Evolutionary conservation across 2,888 invertebrate genomes (phyloP), one percentile per base, ranked within the genome.

Genomic region (Trissonchulus latispiculum): DNA sequence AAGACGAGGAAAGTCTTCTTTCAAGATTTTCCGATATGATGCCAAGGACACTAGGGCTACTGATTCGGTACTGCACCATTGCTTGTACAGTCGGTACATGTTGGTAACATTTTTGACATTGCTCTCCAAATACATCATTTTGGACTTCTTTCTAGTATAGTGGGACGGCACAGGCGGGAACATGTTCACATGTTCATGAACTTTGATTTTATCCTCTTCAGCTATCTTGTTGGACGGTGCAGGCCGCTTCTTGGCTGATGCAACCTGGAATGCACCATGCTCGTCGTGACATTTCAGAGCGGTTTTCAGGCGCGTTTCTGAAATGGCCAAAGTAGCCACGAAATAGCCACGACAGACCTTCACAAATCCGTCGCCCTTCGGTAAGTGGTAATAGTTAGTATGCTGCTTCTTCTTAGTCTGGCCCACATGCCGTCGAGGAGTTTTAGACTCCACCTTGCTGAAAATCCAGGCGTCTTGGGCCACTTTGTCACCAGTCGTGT

Each of bases 1-100:
- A 8, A 68, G 70, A 15, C 70, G 28, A 8, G 15, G 69, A 35
- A 23, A 70, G 32, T 72, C 35, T 18, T 36, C n/a, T 23, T 48
- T 33, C 32, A 72, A 69, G 3, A 70, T 31, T 23, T n/a, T 15
- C 15, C 3, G 8, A 59, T 29, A 72, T n/a, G 72, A 29, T 23
- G 71, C 15, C 3, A 29, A 3, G 32, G 36, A n/a, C 8, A 29
- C 67, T 33, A 69, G 72, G 8, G n/a, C 70, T 71, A 28, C 3
- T 28, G 15, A 18, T 3, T 23, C 23, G 3, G 18, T 31, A 15
- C 28, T 2, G 31, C 71, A 71, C 28, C 33, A 32, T 15, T 3
- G 8, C 28, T 71, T 61, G 61, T 71, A 71, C 71, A 71, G 61
- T 8, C 29, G 61, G 71, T 71, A 71, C 61, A 71, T 61, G n/a